Evolutionary conservation across 2,113 vertebrate species (phyloP).

Genomic region (Pachypanchax playfairii): DNA sequence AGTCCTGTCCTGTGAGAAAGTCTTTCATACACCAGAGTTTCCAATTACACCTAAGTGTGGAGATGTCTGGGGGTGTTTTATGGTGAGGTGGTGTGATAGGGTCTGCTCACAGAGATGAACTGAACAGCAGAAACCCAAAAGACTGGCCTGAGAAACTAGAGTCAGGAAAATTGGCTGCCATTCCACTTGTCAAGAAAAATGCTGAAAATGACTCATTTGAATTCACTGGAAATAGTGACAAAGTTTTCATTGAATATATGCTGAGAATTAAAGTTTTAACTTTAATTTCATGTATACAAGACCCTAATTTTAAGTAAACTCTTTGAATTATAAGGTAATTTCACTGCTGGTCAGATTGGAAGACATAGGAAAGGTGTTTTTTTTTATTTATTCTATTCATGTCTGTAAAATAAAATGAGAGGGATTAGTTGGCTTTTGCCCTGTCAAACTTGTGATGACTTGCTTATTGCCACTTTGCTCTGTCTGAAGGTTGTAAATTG

Average conservation of each 20-base stretch:
- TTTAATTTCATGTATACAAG: slow-evolving; percentile 9
- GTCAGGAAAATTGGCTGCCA: slow-evolving; percentile 62
- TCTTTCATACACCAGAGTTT: slow-evolving; percentile 50
- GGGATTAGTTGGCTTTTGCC: slow-evolving; percentile 53
- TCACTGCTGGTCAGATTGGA: not conserved
- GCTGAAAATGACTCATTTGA: not conserved
- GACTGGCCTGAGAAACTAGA: slow-evolving; percentile 42
- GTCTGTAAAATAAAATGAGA: slow-evolving; percentile 31
- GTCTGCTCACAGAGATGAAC: slow-evolving; percentile 41
- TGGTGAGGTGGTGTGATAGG: slow-evolving; percentile 48
- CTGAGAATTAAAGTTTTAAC: slow-evolving; percentile 43
- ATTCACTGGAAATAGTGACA: not conserved
- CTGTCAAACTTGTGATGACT: slow-evolving; percentile 63
- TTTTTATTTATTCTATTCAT: not conserved
- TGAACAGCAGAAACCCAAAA: slow-evolving; percentile 49
- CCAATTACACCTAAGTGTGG: slow-evolving; percentile 60
- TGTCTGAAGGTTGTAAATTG: slow-evolving; percentile 69
- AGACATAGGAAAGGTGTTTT: not conserved
- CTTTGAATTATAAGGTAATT: not conserved
- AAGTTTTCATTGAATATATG: slow-evolving; percentile 6
- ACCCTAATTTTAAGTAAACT: slow-evolving; percentile 12
- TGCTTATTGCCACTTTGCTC: slow-evolving; percentile 57
- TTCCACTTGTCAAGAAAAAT: slow-evolving; percentile 43
- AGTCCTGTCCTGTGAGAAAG: slow-evolving; percentile 39
- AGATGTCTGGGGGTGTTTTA: slow-evolving; percentile 59